phyloP scores from a whole-genome alignment of 2,888 invertebrate species.

The Lepidocyrtoides sp. region DNA sequence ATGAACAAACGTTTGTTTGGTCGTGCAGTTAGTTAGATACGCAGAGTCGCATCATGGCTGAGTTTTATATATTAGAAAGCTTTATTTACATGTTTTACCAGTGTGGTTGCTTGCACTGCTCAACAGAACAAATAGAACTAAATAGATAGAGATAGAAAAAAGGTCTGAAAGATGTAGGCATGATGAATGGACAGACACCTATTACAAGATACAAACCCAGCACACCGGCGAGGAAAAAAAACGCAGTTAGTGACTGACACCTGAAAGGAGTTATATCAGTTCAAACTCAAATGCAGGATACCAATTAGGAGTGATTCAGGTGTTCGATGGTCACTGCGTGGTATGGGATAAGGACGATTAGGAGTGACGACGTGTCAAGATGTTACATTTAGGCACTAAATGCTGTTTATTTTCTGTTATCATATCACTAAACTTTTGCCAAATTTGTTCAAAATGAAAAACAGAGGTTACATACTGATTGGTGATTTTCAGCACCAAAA shows the following conservation, averaged over 20 bases:
- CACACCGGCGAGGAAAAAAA: background rate
- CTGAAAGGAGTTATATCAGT: slow-evolving; percentile 35
- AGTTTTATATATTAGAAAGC: too few species aligned
- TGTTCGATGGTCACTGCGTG: slow-evolving; percentile 49
- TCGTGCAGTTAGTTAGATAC: background rate
- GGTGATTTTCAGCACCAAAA: background rate
- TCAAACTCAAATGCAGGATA: slow-evolving; percentile 44
- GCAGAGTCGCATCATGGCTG: background rate
- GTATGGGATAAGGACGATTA: slow-evolving; percentile 24
- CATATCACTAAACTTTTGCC: background rate
- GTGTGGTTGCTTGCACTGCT: too few species aligned
- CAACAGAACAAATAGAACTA: background rate
- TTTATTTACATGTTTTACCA: background rate
- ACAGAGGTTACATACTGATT: background rate
- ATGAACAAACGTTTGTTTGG: slow-evolving; percentile 1
- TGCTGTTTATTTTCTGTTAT: background rate
- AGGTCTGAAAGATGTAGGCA: too few species aligned
- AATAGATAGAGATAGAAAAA: background rate
- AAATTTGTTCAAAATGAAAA: slow-evolving; percentile 19
- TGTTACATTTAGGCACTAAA: background rate
- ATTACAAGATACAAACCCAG: too few species aligned
- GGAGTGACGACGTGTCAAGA: slow-evolving; percentile 62
- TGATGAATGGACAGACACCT: too few species aligned
- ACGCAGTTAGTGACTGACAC: slow-evolving; percentile 43
- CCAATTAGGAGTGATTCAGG: slow-evolving; percentile 54